Evolutionary conservation across 2,113 vertebrate species (phyloP).

Genomic region (Atlantisia rogersi): DNA sequence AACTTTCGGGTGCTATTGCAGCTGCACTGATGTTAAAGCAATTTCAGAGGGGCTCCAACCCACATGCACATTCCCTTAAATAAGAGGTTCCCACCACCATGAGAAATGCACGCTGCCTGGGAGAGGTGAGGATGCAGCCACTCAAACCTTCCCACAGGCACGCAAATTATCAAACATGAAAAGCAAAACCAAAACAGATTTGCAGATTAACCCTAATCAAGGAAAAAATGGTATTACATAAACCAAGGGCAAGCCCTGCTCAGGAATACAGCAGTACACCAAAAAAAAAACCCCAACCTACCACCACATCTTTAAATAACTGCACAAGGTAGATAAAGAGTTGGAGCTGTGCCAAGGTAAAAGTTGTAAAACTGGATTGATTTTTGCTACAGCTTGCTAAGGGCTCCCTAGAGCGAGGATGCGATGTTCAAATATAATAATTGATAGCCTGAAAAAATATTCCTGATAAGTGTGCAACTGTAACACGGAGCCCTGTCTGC

Average conservation of each 20-base stretch:
- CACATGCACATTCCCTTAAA: rapidly evolving
- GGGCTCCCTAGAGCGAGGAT: constrained; percentile 77
- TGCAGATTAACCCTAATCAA: background rate
- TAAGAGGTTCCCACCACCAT: background rate
- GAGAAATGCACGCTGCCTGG: rapidly evolving
- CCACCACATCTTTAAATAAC: constrained; percentile 71
- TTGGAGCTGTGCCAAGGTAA: constrained; percentile 75
- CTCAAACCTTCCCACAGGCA: background rate
- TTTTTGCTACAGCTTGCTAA: constrained; percentile 81
- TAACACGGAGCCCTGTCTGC: constrained; percentile 31
- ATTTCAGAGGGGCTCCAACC: background rate
- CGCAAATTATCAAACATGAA: background rate
- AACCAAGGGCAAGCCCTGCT: constrained; percentile 60
- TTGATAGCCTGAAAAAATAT: constrained; percentile 80
- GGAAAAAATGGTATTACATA: background rate
- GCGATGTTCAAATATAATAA: constrained; percentile 79
- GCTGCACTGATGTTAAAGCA: background rate
- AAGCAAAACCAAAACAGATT: background rate
- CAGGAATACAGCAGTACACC: constrained; percentile 9
- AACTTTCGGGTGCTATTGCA: background rate
- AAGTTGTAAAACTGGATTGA: constrained; percentile 84
- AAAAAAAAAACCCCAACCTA: constrained; percentile 52
- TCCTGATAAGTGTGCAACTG: constrained; percentile 68
- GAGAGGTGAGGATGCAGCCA: background rate
- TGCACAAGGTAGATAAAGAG: constrained; percentile 63